Conservation (phyloP, 2,113 vertebrate species). For the Loxodonta africana region DNA sequence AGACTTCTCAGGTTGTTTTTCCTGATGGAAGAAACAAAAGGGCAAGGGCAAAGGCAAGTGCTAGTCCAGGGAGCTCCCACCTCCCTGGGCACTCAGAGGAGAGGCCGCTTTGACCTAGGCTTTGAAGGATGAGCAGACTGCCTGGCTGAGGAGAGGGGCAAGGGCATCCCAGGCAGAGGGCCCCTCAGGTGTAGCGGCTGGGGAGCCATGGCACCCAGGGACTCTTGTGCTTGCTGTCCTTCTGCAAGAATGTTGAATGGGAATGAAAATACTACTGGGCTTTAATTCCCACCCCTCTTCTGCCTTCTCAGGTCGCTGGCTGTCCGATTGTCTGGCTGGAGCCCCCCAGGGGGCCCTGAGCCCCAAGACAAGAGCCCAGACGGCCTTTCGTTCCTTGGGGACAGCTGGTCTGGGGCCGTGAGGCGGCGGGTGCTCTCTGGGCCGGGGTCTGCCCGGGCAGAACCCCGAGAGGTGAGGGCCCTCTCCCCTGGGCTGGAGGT, state of each 20-base stretch:
- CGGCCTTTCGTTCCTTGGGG: conserved; percentile 90
- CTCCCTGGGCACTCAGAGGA: fast-evolving
- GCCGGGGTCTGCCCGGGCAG: conserved; percentile 90
- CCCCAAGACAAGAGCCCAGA: conserved; percentile 86
- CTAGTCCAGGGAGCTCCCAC: neutral
- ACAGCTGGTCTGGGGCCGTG: conserved; percentile 92
- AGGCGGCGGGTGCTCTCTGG: conserved; percentile 92
- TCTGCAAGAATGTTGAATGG: neutral
- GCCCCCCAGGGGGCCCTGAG: conserved; percentile 76
- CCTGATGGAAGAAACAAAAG: neutral
- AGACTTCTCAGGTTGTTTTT: neutral
- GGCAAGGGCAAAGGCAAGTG: neutral
- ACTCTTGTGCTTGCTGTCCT: fast-evolving
- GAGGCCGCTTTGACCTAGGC: neutral
- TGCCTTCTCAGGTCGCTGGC: conserved; percentile 87
- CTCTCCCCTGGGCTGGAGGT: fast-evolving
- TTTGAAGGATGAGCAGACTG: neutral
- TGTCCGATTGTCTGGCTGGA: conserved; percentile 83
- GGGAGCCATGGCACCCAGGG: neutral
- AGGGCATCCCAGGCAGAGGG: neutral
- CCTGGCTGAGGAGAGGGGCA: neutral
- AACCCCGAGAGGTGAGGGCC: conserved; percentile 91
- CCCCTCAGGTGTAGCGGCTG: neutral
- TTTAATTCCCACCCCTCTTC: neutral
- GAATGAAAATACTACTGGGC: neutral